A percentile compares a stretch with the other conserved stretches of the same genome.
Evolutionary conservation across 1,140 invertebrate genomes (phyloP).

Genomic region (Rhyzopertha dominica): DNA sequence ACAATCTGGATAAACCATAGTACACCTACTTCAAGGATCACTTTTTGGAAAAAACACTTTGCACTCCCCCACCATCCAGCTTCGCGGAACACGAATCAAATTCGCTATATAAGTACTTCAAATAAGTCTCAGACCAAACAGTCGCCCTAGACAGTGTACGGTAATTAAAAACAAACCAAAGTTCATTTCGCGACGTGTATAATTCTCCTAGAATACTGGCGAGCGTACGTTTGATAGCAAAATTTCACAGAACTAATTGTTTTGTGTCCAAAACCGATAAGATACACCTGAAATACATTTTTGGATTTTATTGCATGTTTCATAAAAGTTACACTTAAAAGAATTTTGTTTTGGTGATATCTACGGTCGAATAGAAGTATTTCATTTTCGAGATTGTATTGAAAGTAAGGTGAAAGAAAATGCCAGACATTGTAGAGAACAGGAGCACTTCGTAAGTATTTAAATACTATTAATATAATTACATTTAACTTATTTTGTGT

Average conservation of each 20-base stretch:
- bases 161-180: too few relatives aligned
- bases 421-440: constrained; percentile 40
- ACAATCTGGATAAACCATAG: too few relatives aligned
- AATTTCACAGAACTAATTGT: constrained; percentile 35
- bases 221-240: too few relatives aligned
- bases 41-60: too few relatives aligned
- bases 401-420: constrained; percentile 21
- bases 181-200: too few relatives aligned
- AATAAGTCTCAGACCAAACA: too few relatives aligned
- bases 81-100: too few relatives aligned
- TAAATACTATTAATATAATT: constrained; percentile 1
- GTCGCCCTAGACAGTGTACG: too few relatives aligned
- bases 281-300: constrained; percentile 39
- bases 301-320: constrained; percentile 42
- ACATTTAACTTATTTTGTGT: neutral
- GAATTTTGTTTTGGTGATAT: constrained; percentile 13
- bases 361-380: constrained; percentile 2
- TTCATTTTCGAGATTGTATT: constrained; percentile 6
- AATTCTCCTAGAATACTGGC: too few relatives aligned
- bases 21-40: too few relatives aligned
- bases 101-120: too few relatives aligned
- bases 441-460: constrained; percentile 26
- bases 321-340: constrained; percentile 43
- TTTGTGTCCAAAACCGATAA: constrained; percentile 37
- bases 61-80: too few relatives aligned